Conservation (phyloP, 2,888 invertebrate species). For the Spilosoma lubricipeda region DNA sequence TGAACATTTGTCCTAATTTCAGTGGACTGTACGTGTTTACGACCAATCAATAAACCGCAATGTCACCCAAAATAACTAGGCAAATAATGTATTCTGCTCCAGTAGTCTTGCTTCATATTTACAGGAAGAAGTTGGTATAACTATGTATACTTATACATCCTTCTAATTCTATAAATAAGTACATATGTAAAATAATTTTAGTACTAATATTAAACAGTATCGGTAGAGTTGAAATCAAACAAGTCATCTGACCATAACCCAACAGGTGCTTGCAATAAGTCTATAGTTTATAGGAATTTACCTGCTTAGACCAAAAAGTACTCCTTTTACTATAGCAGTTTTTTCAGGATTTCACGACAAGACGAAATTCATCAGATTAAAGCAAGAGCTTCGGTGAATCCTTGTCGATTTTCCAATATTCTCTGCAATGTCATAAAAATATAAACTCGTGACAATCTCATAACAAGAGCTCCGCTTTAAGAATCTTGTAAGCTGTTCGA, state of each 20-base stretch:
- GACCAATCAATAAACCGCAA: conserved; percentile 55
- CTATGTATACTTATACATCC: neutral
- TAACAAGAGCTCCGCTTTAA: conserved; percentile 21
- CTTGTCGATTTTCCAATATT: conserved; percentile 28
- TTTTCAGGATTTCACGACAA: neutral
- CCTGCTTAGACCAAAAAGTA: neutral
- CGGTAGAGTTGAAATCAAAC: neutral
- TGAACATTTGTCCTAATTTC: conserved; percentile 73
- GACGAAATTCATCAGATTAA: neutral
- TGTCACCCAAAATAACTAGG: conserved; percentile 43
- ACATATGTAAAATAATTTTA: no score
- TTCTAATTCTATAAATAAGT: no score
- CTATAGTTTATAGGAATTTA: neutral
- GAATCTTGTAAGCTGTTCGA: conserved; percentile 40
- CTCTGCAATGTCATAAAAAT: conserved; percentile 28
- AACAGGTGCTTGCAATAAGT: neutral
- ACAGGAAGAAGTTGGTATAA: conserved; percentile 5
- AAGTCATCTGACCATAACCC: neutral
- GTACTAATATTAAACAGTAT: neutral
- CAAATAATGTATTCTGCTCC: conserved; percentile 34
- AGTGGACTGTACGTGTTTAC: conserved; percentile 50
- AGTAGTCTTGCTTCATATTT: conserved; percentile 31
- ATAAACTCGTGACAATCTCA: conserved; percentile 35
- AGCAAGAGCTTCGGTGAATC: neutral
- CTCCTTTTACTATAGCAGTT: neutral